These are phyloP conservation scores for Melanerpes formicivorus DNA, from an alignment of 2,113 vertebrate genomes.

Conservation along the genomic window DNA sequence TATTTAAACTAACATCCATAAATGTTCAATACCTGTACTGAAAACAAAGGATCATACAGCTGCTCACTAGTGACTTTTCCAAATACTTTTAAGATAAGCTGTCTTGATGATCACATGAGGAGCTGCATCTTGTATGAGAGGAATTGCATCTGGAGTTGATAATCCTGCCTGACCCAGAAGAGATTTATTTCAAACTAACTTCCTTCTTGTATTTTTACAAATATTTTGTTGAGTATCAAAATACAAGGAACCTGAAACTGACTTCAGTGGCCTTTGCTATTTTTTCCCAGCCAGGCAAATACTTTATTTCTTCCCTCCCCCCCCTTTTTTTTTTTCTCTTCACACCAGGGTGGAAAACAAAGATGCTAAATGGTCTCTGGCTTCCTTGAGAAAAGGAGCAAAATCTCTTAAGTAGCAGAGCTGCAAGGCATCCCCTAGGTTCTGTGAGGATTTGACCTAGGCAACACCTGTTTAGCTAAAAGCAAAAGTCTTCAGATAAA, in stretches of 20 bases:
- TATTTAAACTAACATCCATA: neutral
- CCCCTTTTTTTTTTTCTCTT: too few species aligned
- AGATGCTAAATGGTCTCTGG: neutral
- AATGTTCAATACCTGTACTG: neutral
- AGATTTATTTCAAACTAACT: neutral
- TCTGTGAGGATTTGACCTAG: neutral
- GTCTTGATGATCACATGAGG: neutral
- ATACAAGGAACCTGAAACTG: neutral
- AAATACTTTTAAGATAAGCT: neutral
- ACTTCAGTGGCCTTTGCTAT: neutral
- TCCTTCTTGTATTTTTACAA: neutral
- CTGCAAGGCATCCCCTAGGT: neutral
- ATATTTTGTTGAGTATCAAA: neutral
- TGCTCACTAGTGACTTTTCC: neutral
- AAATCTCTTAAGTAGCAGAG: neutral
- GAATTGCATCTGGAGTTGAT: constrained; percentile 25
- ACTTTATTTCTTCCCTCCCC: neutral
- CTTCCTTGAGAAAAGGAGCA: neutral
- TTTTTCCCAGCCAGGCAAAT: neutral
- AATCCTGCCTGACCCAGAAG: neutral
- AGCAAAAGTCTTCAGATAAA: neutral
- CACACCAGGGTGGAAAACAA: too few species aligned
- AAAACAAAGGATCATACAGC: neutral
- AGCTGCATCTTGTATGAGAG: neutral
- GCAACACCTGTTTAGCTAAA: neutral